Evolutionary conservation across 2,113 vertebrate species (phyloP), one percentile per base, ranked within the genome.

Genomic region (Ifrita kowaldi): DNA sequence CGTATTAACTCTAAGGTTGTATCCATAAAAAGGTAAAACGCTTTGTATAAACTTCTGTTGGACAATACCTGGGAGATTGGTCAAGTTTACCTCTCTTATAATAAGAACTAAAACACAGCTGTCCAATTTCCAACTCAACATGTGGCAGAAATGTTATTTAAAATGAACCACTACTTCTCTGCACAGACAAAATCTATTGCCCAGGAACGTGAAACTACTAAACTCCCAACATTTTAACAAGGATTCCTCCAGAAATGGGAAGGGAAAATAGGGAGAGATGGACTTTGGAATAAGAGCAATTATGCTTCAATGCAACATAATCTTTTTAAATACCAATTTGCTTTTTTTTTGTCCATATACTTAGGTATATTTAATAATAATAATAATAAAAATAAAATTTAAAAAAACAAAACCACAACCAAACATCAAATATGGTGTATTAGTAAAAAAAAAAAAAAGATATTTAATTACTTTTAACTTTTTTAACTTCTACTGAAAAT

Each of bases 391-490:
- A 9, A 47, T 35, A 49, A 42, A 9, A 41, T 28, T 8, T 3
- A 39, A 60, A 35, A 28, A 33, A 6, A 1, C 5, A 41, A 69
- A 42, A 42, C 1, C 3, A 5, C 10, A 56, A 73, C 1, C 3
- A 42, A 77, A 16, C 0, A 59, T 26, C 3, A 64, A 53, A n/a
- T 55, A 44, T 13, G 8, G 0, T 49, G 3, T 10, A 20, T n/a
- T 41, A 59, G 11, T 15, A 14, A 60, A 75, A 65, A 41, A 16
- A 56, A 8, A 5, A 6, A 6, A 15, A 7, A 5, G 8, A 1
- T 12, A 20, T 59, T 41, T 27, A 74, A 5, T 32, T 4, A 21
- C 12, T 76, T 62, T 18, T 3, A 11, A 32, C 6, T 37, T 67
- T 83, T 83, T 47, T 35, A 49, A 65, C 16, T 62, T 60, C 30